phyloP scores from a whole-genome alignment of 2,888 invertebrate species.

The Rhamphomyia laevipes region DNA sequence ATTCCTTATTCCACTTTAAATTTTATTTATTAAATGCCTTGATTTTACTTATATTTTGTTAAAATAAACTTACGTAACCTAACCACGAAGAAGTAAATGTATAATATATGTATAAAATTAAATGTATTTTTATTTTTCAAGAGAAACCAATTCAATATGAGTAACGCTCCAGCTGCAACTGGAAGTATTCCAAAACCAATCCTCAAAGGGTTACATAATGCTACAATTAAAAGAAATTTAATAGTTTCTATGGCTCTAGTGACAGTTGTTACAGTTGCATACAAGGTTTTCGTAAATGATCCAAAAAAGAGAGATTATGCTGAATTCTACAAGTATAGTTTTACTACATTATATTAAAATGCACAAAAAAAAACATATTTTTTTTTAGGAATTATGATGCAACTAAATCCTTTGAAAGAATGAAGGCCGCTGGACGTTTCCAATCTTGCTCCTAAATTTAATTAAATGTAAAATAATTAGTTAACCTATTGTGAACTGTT shows the following conservation, averaged over 20 bases:
- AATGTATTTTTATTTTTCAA: no score
- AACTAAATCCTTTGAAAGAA: constrained; percentile 34
- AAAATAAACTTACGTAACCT: no score
- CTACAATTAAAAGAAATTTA: constrained; percentile 49
- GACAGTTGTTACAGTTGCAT: constrained; percentile 32
- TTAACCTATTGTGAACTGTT: background rate
- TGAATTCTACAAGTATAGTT: constrained; percentile 60
- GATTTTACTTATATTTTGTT: no score
- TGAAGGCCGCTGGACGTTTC: constrained; percentile 35
- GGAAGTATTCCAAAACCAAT: constrained; percentile 45
- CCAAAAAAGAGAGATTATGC: constrained; percentile 49
- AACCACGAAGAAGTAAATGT: no score
- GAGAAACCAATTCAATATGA: constrained; percentile 19
- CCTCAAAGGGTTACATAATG: constrained; percentile 54
- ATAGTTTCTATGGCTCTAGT: constrained; percentile 38
- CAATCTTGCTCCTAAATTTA: constrained; percentile 31
- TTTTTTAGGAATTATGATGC: constrained; percentile 33
- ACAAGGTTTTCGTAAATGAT: constrained; percentile 41
- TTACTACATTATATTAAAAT: background rate
- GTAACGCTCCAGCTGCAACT: constrained; percentile 27
- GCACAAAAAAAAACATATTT: background rate
- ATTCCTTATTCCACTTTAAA: no score
- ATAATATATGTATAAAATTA: no score
- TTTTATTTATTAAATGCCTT: no score
- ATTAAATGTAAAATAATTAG: background rate